phyloP scores from a whole-genome alignment of 1,140 invertebrate species.

The Sarcophaga bullata region DNA sequence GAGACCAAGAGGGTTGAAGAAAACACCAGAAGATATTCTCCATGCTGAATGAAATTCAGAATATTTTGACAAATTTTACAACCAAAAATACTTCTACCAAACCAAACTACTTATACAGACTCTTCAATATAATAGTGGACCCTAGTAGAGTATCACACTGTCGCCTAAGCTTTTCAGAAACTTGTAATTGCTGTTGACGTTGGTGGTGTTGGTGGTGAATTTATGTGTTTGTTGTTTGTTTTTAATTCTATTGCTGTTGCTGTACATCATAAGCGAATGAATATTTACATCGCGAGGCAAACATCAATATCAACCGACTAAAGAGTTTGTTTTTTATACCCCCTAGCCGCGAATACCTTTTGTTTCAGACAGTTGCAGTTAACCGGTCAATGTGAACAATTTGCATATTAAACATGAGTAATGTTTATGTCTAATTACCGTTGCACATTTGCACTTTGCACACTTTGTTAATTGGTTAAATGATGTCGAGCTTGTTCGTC shows the following conservation, averaged over 20 bases:
- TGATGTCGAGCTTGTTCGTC: conserved; percentile 39
- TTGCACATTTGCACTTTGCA: conserved; percentile 38
- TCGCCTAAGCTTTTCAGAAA: background rate
- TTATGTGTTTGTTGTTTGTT: background rate
- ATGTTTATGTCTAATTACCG: conserved; percentile 41
- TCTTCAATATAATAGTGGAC: too few relatives aligned
- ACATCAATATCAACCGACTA: background rate
- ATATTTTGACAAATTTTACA: too few relatives aligned
- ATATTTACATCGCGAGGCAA: background rate
- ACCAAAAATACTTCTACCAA: too few relatives aligned
- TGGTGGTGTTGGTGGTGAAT: conserved; percentile 18
- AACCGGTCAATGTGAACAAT: conserved; percentile 19
- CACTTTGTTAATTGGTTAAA: conserved; percentile 41
- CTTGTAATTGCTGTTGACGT: conserved; percentile 2
- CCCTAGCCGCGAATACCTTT: background rate
- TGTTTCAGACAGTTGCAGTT: background rate
- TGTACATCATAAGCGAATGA: background rate
- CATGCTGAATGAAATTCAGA: too few relatives aligned
- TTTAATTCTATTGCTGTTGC: background rate
- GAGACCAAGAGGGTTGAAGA: too few relatives aligned
- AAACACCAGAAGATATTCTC: too few relatives aligned
- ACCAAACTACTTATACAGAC: too few relatives aligned
- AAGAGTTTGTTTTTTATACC: background rate
- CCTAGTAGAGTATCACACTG: too few relatives aligned
- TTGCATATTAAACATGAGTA: conserved; percentile 41